phyloP scores from a whole-genome alignment of 1,140 invertebrate species.

The Drosophila ohnishii region DNA sequence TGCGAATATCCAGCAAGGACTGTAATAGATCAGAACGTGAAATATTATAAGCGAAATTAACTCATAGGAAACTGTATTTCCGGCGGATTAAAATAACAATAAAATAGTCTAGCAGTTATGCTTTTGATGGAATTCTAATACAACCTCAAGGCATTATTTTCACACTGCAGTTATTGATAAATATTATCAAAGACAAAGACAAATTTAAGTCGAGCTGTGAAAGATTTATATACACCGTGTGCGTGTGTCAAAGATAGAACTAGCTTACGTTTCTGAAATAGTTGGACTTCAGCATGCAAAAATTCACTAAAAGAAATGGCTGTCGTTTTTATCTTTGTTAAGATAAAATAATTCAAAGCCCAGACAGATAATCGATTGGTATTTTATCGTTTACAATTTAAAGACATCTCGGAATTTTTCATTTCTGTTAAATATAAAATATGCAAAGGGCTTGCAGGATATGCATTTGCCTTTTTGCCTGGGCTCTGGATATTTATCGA shows the following conservation, averaged over 20 bases:
- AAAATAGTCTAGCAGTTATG: too few species aligned
- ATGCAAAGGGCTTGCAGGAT: background rate
- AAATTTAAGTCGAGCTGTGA: background rate
- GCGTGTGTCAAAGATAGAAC: background rate
- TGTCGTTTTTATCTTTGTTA: background rate
- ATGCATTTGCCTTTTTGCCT: background rate
- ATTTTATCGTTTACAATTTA: background rate
- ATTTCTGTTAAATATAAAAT: background rate
- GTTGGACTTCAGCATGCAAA: background rate
- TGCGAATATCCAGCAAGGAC: conserved; percentile 52
- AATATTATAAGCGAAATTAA: conserved; percentile 1
- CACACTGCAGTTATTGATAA: background rate
- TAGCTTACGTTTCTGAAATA: background rate
- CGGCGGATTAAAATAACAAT: background rate
- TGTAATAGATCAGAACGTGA: conserved; percentile 22
- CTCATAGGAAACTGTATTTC: too few species aligned
- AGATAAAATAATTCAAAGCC: background rate
- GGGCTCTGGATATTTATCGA: conserved; percentile 7
- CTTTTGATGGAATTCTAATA: background rate
- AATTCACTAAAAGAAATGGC: background rate
- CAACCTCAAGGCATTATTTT: background rate
- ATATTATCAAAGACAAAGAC: background rate
- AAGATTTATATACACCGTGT: background rate
- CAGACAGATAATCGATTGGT: background rate
- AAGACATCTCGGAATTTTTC: background rate